phyloP scores from a whole-genome alignment of 1,140 invertebrate species.

The Muscidifurax raptorellus region DNA sequence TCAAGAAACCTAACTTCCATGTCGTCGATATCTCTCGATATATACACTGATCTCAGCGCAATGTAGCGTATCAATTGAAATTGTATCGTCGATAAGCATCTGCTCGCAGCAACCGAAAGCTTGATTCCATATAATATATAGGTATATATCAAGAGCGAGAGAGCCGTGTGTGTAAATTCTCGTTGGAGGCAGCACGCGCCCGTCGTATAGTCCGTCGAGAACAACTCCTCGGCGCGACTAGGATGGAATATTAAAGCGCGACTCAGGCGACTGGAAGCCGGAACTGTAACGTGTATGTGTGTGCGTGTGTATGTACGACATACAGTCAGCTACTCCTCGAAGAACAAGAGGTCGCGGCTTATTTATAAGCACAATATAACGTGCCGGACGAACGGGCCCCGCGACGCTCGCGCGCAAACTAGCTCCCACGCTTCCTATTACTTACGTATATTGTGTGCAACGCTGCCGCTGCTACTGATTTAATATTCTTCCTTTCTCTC shows the following conservation, averaged over 20 bases:
- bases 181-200: slow-evolving; percentile 21
- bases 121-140: no score
- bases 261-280: slow-evolving; percentile 54
- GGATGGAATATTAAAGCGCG: slow-evolving; percentile 52
- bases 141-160: no score
- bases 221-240: slow-evolving; percentile 18
- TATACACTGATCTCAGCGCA: no score
- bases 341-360: slow-evolving; percentile 37
- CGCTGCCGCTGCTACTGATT: slow-evolving; percentile 13
- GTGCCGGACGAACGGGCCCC: slow-evolving; percentile 35
- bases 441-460: slow-evolving; percentile 32
- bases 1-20: no score
- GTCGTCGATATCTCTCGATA: no score
- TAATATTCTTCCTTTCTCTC: slow-evolving; percentile 39
- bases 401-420: slow-evolving; percentile 20
- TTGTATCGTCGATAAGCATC: no score
- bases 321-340: not conserved
- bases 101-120: no score
- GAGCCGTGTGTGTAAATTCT: slow-evolving; percentile 20
- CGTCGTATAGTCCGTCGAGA: slow-evolving; percentile 26
- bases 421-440: slow-evolving; percentile 49
- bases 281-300: slow-evolving; percentile 45
- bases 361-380: slow-evolving; percentile 58
- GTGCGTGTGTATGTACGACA: not conserved
- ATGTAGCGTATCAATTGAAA: no score